Conservation (phyloP, 2,888 invertebrate genomes). For the Ypsolopha sequella region DNA sequence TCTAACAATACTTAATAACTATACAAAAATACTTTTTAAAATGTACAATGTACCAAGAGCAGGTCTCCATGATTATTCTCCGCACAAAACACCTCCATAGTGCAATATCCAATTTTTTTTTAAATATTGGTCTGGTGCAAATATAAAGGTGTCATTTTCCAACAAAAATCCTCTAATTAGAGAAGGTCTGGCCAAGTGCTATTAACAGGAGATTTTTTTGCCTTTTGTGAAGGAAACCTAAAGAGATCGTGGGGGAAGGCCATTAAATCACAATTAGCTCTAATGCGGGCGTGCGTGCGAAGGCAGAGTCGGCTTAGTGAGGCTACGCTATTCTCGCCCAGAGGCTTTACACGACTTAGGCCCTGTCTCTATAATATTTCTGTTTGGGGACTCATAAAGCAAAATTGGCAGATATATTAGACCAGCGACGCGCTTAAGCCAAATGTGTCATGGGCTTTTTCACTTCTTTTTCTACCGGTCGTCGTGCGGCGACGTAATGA, state of each 20-base stretch:
- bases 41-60: no score
- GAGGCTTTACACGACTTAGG: constrained; percentile 52
- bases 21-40: no score
- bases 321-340: constrained; percentile 21
- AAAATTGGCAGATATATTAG: background rate
- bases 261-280: constrained; percentile 68
- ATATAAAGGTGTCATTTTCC: background rate
- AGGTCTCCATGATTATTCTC: no score
- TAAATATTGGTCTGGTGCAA: no score
- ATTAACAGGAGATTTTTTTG: background rate
- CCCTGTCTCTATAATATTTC: constrained; percentile 51
- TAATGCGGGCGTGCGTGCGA: constrained; percentile 65
- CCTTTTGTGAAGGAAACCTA: constrained; percentile 12
- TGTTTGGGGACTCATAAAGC: constrained; percentile 14
- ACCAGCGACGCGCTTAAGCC: no score
- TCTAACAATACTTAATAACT: no score
- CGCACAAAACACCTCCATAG: no score
- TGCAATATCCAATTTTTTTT: no score
- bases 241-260: constrained; percentile 47
- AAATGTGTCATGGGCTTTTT: no score
- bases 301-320: constrained; percentile 41
- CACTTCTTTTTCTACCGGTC: no score
- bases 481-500: no score
- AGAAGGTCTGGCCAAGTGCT: background rate
- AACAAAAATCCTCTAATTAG: constrained; percentile 1